Conservation (phyloP, 2,113 vertebrate species). For the Acrocephalus arundinaceus region DNA sequence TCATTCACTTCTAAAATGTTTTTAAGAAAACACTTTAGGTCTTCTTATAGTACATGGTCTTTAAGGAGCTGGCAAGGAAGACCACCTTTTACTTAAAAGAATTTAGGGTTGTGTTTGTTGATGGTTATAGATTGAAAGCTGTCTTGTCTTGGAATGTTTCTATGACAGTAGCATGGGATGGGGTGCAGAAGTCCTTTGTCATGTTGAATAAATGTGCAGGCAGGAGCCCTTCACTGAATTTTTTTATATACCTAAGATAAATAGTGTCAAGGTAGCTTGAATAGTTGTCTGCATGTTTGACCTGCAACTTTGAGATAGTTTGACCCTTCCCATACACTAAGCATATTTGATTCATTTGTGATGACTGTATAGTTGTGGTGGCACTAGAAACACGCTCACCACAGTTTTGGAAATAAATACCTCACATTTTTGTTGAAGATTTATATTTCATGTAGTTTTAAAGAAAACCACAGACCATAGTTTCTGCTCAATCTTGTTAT, state of each 20-base stretch:
- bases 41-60: background rate
- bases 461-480: background rate
- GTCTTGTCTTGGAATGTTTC: background rate
- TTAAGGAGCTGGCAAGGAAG: background rate
- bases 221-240: background rate
- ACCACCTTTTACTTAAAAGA: background rate
- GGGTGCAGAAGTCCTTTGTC: background rate
- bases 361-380: background rate
- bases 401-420: background rate
- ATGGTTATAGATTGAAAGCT: background rate
- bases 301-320: background rate
- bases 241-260: background rate
- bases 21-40: background rate
- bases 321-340: background rate
- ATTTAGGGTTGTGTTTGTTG: background rate
- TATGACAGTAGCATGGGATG: background rate
- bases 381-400: background rate
- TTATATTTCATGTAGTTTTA: background rate
- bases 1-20: background rate
- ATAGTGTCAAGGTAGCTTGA: background rate
- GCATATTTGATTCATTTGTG: background rate
- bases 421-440: background rate
- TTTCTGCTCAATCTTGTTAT: background rate
- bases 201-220: background rate
- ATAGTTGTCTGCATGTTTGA: background rate